These are phyloP conservation scores for Acrocera orbiculus DNA, from an alignment of 2,888 invertebrate genomes.

Conservation along the genomic window DNA sequence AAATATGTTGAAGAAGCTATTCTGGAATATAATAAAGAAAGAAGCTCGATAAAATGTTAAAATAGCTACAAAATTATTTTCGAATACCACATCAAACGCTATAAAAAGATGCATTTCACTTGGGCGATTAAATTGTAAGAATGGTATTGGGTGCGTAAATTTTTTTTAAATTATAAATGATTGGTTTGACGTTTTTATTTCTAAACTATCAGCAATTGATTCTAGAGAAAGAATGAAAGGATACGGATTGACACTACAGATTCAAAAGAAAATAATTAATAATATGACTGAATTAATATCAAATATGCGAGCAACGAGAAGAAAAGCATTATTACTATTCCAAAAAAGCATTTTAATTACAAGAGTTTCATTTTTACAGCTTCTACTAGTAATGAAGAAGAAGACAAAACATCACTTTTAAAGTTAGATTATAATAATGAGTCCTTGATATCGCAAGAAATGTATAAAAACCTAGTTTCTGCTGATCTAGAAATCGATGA, in stretches of 20 bases:
- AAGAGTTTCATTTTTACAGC: background rate
- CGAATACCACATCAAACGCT: slow-evolving; percentile 13
- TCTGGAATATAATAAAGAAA: too few relatives aligned
- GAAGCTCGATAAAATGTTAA: slow-evolving; percentile 4
- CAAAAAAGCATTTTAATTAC: slow-evolving; percentile 14
- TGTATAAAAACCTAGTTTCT: too few relatives aligned
- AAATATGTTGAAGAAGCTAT: too few relatives aligned
- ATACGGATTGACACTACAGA: slow-evolving; percentile 11
- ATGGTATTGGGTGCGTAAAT: slow-evolving; percentile 12
- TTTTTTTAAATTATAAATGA: slow-evolving; percentile 14
- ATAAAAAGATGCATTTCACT: slow-evolving; percentile 11
- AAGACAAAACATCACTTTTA: too few relatives aligned
- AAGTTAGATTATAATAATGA: too few relatives aligned
- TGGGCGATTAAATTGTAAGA: slow-evolving; percentile 7
- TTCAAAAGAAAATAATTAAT: slow-evolving; percentile 13
- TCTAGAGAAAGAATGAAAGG: slow-evolving; percentile 11
- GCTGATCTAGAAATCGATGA: background rate
- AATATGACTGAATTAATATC: slow-evolving; percentile 10
- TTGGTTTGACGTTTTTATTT: slow-evolving; percentile 16
- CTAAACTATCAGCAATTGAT: slow-evolving; percentile 10
- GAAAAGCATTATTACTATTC: slow-evolving; percentile 13
- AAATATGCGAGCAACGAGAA: slow-evolving; percentile 11
- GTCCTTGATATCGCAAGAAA: background rate
- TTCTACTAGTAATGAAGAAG: background rate
- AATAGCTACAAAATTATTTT: slow-evolving; percentile 15